Percentiles rank a stretch among this genome's conserved stretches.
phyloP scores from a whole-genome alignment of 92 coral and sea anemone species.

The Isaurus tuberculatus region DNA sequence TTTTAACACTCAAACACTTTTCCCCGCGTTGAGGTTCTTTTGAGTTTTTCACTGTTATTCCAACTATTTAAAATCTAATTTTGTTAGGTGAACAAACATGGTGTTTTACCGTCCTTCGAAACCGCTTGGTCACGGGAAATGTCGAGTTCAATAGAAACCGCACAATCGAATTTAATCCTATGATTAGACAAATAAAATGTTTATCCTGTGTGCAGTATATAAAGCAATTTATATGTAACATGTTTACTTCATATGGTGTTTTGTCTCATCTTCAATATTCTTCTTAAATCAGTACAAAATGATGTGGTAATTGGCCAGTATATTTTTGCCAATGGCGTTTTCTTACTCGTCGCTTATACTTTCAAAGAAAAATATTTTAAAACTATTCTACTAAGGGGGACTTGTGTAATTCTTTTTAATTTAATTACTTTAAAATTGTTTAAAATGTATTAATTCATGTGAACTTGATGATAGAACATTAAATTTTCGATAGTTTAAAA shows the following conservation, averaged over 20 bases:
- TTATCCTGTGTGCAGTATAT: slow-evolving; percentile 20
- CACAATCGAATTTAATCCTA: slow-evolving; percentile 16
- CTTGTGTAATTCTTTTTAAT: too few species aligned
- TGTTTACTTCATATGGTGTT: not conserved
- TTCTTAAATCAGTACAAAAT: not conserved
- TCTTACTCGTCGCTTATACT: not conserved
- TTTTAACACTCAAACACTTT: not conserved
- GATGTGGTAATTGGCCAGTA: not conserved
- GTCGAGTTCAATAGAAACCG: slow-evolving; percentile 18
- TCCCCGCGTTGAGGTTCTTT: not conserved
- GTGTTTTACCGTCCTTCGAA: not conserved
- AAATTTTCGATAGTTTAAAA: not conserved
- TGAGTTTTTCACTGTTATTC: not conserved
- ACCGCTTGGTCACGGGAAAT: not conserved
- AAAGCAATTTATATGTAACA: slow-evolving; percentile 14
- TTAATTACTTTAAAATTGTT: too few species aligned
- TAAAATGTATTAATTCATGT: too few species aligned
- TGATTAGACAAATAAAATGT: slow-evolving; percentile 32
- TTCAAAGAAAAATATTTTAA: too few species aligned
- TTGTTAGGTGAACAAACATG: too few species aligned
- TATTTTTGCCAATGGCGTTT: not conserved
- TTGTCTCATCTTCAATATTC: not conserved
- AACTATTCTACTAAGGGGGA: too few species aligned
- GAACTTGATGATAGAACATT: too few species aligned
- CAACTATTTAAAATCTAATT: not conserved